phyloP scores from a whole-genome alignment of 2,113 vertebrate genomes.

The Mesoclemmys tuberculata region DNA sequence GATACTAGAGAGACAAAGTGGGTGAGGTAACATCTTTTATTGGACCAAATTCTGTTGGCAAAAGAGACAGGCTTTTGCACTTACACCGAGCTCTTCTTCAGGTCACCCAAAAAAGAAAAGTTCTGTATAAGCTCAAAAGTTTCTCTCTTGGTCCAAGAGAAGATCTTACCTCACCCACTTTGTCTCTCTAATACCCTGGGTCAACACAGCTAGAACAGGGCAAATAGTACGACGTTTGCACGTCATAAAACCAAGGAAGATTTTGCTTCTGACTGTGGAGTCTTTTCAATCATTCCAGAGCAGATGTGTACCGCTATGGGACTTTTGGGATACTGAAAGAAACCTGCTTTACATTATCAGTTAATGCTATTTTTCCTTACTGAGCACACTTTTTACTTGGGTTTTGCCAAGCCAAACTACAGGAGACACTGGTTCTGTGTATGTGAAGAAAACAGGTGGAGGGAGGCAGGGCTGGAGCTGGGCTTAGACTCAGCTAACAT shows the following conservation, averaged over 20 bases:
- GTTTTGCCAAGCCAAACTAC: not conserved
- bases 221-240: not conserved
- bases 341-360: not conserved
- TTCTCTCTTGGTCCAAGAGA: not conserved
- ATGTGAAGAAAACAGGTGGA: not conserved
- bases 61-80: not conserved
- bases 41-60: not conserved
- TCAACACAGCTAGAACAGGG: not conserved
- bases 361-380: not conserved
- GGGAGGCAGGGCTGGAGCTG: not conserved
- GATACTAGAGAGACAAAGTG: not conserved
- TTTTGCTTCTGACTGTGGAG: conserved; percentile 5
- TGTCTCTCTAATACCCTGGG: not conserved
- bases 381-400: not conserved
- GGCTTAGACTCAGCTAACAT: not conserved
- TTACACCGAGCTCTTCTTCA: not conserved
- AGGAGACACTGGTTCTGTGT: not conserved
- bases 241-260: not conserved
- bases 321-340: not conserved
- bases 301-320: not conserved
- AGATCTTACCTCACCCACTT: not conserved
- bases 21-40: not conserved
- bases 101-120: not conserved
- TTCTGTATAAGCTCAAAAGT: not conserved
- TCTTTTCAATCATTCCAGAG: not conserved